Base-by-base conservation (phyloP, 2,113 vertebrate genomes). In the Labeo rohita region DNA sequence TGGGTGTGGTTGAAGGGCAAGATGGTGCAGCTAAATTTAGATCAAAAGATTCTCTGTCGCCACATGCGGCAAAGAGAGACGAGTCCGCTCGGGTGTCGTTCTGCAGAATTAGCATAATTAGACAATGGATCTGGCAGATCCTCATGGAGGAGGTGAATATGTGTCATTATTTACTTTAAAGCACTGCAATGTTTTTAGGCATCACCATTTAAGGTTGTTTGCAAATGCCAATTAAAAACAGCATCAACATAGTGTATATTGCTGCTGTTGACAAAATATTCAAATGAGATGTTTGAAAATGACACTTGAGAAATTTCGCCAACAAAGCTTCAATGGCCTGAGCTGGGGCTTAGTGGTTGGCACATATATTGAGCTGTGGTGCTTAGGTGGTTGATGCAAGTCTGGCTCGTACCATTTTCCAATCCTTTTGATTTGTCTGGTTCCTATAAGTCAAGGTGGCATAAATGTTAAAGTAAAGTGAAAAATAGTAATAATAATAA, bases 11-110 rank as follows among this genome's bases (percentile, higher is more conserved):
- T 83, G 88, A 91, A 92, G 91, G 92, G 86, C 87, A 89, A 92
- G 87, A 89, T 84, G 68, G 77, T 80, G 49, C 70, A 83, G 81
- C 92, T 92, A 92, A 92, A 94, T 92, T 93, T 92, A 94, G 92
- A 95, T 93, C 91, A 92, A 93, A 88, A 91, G 89, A 87, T 92
- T 54, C 61, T 82, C 85, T 70, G 49, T 83, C 90, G 89, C 89
- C 73, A 68, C 74, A 61, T 86, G 92, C 90, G 87, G 90, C 84
- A 5, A 36, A 43, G 87, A 52, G 88, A 89, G 86, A 88, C 72
- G 78, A 89, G 87, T 89, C 65, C 21, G 87, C 85, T 65, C 12
- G 3, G 0, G 52, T 65, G 68, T n/a, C 34, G 61, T 76, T 87
- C 39, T 87, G 54, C 68, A 21, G 68, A 75, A 34, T 80, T 85